Percentiles rank a stretch among this genome's conserved stretches.
Conservation (phyloP, 2,113 vertebrate species). For the Strix uralensis region DNA sequence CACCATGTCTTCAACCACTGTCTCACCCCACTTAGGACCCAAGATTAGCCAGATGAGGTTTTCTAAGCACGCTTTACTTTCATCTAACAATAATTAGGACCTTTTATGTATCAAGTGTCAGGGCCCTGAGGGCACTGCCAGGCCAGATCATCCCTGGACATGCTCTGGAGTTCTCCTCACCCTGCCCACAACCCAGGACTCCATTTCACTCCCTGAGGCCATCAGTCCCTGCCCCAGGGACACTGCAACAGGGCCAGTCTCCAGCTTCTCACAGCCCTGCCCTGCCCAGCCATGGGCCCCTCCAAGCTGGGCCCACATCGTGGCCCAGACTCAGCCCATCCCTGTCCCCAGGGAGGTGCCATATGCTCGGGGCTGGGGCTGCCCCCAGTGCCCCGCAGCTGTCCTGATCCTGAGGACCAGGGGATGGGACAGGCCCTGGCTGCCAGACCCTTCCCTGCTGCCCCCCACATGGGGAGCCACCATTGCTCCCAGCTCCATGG, state of each 20-base stretch:
- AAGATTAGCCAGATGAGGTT: neutral
- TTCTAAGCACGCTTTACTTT: neutral
- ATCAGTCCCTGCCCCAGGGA: neutral
- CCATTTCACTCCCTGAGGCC: accelerated
- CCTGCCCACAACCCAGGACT: neutral
- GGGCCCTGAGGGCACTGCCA: neutral
- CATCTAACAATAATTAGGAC: neutral
- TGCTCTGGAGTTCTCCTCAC: neutral
- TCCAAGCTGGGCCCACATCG: neutral
- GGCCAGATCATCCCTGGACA: neutral
- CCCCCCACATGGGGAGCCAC: neutral
- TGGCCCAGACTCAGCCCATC: neutral
- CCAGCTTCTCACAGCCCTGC: neutral
- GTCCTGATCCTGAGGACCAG: neutral
- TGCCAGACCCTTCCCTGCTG: neutral
- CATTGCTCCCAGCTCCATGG: accelerated
- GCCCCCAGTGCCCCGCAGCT: neutral
- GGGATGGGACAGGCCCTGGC: neutral
- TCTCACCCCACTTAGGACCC: neutral
- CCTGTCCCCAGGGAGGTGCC: neutral
- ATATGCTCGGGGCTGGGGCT: neutral
- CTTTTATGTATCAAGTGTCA: neutral
- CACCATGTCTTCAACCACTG: neutral
- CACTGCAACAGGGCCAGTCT: accelerated
- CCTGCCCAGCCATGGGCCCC: accelerated